Evolutionary conservation across 1,140 invertebrate species (phyloP), one percentile per base, ranked within the genome.

Genomic region (Sipha flava): DNA sequence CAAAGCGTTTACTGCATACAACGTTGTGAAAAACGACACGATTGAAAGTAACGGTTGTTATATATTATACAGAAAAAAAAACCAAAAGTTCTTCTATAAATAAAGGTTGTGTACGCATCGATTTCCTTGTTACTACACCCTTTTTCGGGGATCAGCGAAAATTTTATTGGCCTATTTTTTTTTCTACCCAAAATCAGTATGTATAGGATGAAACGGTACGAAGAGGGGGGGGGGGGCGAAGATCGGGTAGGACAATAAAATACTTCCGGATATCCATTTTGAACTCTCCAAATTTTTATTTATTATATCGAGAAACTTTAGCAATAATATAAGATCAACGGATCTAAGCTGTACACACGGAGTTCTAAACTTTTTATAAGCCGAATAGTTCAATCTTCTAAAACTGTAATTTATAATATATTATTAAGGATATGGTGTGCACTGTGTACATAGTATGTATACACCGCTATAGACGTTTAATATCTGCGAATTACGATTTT

Each of bases 211-310:
- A 73, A 73, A 52, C 70, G 7, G 47, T 52, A 34, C 9, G 10
- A 12, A 52, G 70, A 29, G 29, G n/a, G n/a, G n/a, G n/a, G n/a
- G n/a, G n/a, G n/a, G n/a, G n/a, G n/a, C n/a, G n/a, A n/a, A n/a
- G n/a, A n/a, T n/a, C n/a, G n/a, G n/a, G n/a, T n/a, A n/a, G n/a
- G 54, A 47, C 29, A 73, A 73, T 73, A 73, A 73, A 73, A 34
- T 73, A 73, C 47, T 49, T n/a, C 29, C n/a, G 18, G 16, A 34
- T 31, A 54, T 31, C 43, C 47, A 37, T 73, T 52, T 49, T 52
- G 37, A 73, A 73, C 23, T 52, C 23, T 52, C 12, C 45, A 34
- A 37, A 52, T 54, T 73, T 73, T 14, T 73, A 52, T 73, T 73
- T 73, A 73, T 73, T 6, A n/a, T n/a, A 31, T 52, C 12, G 45